A percentile compares a stretch with the other conserved stretches of the same genome.
phyloP scores from a whole-genome alignment of 2,113 vertebrate genomes.

The Upupa epops region DNA sequence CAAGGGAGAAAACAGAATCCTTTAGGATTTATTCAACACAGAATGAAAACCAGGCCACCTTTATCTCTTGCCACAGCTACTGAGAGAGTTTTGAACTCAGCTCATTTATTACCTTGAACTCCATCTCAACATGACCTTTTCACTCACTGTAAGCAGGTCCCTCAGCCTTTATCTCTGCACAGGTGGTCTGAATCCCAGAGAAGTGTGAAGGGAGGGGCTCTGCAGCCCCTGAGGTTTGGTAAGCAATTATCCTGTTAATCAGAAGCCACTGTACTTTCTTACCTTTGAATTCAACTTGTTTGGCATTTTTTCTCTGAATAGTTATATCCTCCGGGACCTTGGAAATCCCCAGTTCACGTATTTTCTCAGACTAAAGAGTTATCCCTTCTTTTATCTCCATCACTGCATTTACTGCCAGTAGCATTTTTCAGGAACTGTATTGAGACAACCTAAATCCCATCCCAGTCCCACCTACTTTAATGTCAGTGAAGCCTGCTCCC shows the following conservation, averaged over 20 bases:
- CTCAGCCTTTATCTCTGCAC: background rate
- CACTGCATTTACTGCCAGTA: background rate
- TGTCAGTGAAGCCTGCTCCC: background rate
- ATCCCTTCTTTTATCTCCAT: background rate
- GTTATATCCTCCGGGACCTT: background rate
- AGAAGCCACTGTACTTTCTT: background rate
- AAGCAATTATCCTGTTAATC: background rate
- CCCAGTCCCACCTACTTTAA: background rate
- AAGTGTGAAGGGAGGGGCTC: background rate
- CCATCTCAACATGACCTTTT: background rate
- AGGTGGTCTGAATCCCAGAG: background rate
- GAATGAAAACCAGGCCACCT: background rate
- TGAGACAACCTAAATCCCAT: background rate
- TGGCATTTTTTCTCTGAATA: background rate
- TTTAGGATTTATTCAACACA: background rate
- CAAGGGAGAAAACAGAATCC: background rate
- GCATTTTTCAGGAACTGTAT: background rate
- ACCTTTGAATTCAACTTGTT: conserved; percentile 13
- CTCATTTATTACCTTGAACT: background rate
- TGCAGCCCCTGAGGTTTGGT: background rate
- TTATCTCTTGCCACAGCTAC: background rate
- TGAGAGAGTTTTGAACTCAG: background rate
- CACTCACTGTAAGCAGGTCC: background rate
- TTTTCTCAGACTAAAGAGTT: conserved; percentile 39
- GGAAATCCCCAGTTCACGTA: background rate